Conservation (phyloP, 1,140 invertebrate species). For the Metopolophium dirhodum region DNA sequence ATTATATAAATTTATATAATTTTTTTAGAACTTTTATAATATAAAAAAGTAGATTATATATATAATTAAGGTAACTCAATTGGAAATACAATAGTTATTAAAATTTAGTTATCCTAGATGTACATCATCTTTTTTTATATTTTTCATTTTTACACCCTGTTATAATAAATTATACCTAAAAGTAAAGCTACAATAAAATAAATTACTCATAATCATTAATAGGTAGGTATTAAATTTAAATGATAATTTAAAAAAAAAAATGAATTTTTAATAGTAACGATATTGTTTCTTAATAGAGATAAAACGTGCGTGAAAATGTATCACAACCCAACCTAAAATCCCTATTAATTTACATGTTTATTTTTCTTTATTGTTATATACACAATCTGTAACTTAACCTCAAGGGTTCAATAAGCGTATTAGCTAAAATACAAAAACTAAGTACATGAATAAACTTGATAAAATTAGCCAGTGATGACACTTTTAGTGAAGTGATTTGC, state of each 20-base stretch:
- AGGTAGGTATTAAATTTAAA: not conserved
- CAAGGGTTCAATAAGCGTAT: too few species aligned
- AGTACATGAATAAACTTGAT: too few species aligned
- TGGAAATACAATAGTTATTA: conserved; percentile 12
- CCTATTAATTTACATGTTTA: not conserved
- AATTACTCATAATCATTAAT: not conserved
- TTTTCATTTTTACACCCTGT: not conserved
- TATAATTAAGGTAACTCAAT: not conserved
- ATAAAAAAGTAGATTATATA: not conserved
- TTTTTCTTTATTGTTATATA: too few species aligned
- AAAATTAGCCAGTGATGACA: too few species aligned
- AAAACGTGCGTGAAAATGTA: not conserved
- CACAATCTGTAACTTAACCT: too few species aligned
- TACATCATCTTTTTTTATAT: not conserved
- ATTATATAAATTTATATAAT: not conserved
- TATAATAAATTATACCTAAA: not conserved
- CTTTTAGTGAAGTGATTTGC: not conserved
- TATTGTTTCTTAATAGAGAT: not conserved
- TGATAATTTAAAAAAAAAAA: not conserved
- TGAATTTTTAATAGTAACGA: not conserved
- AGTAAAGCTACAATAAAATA: not conserved
- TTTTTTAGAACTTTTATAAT: not conserved
- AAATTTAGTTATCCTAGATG: not conserved
- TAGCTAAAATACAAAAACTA: too few species aligned
- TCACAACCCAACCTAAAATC: not conserved